phyloP scores from a whole-genome alignment of 2,113 vertebrate genomes.

The Octodon degus region DNA sequence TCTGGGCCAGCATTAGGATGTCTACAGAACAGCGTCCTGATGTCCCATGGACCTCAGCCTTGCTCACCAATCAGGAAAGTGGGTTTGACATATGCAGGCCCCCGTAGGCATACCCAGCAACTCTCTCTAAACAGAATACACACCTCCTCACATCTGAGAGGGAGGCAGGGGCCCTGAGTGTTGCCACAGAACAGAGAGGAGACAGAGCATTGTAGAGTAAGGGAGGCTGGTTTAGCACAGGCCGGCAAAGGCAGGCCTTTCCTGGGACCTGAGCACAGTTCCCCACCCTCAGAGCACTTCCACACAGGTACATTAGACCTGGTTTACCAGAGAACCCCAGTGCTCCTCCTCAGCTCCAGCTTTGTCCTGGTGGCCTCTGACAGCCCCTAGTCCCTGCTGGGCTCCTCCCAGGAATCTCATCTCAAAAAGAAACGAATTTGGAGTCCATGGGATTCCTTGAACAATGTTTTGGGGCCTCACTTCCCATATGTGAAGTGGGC shows the following conservation, averaged over 20 bases:
- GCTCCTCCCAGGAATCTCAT: neutral
- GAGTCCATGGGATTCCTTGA: neutral
- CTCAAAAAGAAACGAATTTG: neutral
- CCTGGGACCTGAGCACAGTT: neutral
- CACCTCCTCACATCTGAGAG: neutral
- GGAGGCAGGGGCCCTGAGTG: neutral
- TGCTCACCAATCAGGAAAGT: neutral
- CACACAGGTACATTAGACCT: neutral
- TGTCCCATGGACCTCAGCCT: neutral
- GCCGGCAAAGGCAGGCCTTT: neutral
- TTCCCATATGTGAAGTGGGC: neutral
- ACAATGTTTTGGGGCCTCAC: neutral
- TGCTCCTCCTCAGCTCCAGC: too few relatives aligned
- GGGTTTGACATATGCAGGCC: neutral
- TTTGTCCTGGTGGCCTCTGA: neutral
- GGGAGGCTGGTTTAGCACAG: neutral
- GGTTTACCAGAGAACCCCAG: neutral
- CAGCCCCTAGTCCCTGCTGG: neutral
- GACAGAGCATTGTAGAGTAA: neutral
- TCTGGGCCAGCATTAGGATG: neutral
- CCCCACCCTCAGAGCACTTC: rapidly evolving
- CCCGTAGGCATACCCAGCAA: too few relatives aligned
- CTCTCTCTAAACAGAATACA: too few relatives aligned
- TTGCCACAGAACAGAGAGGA: neutral
- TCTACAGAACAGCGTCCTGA: too few relatives aligned